Base-by-base conservation (phyloP, 2,888 invertebrate species). In the Drosophila borborema region DNA sequence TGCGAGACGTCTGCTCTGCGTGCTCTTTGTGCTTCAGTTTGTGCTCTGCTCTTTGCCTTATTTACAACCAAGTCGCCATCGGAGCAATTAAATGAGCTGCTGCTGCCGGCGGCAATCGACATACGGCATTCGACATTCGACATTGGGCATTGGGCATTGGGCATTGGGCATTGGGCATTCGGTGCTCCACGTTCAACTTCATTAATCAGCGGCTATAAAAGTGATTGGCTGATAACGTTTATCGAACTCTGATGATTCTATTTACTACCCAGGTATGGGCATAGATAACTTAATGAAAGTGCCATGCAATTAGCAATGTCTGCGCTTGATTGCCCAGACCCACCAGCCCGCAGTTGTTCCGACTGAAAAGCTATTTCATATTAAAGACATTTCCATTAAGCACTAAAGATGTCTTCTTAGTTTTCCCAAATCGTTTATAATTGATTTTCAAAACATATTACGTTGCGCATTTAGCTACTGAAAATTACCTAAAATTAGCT, bases 221-320 rank as follows among this genome's bases (percentile, higher is more conserved):
- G 82, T 81, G 90, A 85, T 85, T 84, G 84, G 48, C 85, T 89
- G 85, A 85, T 85, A 90, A 77, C 89, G 80, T 80, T 89, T 83
- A 90, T 90, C 86, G 76, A 49, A 43, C 62, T 56, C 64, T 84
- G 90, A 83, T 83, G 88, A 87, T 85, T 83, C 85, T 84, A 89
- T 83, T 83, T 81, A 77, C 85, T 70, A 83, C 23, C 68, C 81
- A 60, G 78, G 58, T 82, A 80, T 58, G 69, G 53, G 59, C 54
- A 76, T 40, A 72, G 81, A 83, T 86, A 83, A 62, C 78, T 80
- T 80, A 86, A 82, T 83, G 81, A 86, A 79, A 75, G 74, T 75
- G 79, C 64, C 76, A 46, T 62, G 77, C 65, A 77, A 77, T 77
- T 77, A 77, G 80, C 80, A 75, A 71, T 49, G 80, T 65, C 80